Evolutionary conservation across 2,113 vertebrate genomes (phyloP).

Genomic region (Prolemur simus): DNA sequence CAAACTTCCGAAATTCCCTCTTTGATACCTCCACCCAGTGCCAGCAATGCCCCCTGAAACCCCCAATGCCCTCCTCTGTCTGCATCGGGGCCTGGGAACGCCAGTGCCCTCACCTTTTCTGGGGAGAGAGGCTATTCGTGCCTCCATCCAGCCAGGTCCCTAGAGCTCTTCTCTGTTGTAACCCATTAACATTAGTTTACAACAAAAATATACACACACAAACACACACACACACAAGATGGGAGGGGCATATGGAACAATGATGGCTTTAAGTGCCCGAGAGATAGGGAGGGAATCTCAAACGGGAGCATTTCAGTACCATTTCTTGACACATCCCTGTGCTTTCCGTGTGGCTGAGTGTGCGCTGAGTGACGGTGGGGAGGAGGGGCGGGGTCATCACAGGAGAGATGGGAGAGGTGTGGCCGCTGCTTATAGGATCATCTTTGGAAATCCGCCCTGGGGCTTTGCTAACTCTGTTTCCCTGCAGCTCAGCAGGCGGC

Average conservation of each 20-base stretch:
- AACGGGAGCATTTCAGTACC: not conserved
- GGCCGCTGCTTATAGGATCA: not conserved
- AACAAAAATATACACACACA: not conserved
- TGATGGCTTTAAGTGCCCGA: accelerated
- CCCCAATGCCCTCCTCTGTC: not conserved
- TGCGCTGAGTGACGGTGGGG: not conserved
- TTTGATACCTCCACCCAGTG: accelerated
- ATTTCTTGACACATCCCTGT: not conserved
- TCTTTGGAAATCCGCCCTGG: not conserved
- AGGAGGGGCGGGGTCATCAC: not conserved
- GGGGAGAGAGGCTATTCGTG: accelerated
- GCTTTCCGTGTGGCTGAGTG: not conserved
- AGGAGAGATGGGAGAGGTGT: not conserved
- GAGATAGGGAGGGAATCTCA: not conserved
- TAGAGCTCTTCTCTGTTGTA: not conserved
- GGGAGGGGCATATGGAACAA: not conserved
- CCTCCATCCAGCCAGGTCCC: not conserved
- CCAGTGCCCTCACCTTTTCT: accelerated
- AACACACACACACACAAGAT: accelerated
- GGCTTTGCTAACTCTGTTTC: not conserved
- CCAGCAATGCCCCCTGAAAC: accelerated
- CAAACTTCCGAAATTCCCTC: accelerated
- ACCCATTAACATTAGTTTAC: not conserved
- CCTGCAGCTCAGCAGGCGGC: not conserved
- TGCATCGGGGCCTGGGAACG: not conserved